Base-by-base conservation (phyloP, 2,113 vertebrate species). In the Alexandromys fortis region DNA sequence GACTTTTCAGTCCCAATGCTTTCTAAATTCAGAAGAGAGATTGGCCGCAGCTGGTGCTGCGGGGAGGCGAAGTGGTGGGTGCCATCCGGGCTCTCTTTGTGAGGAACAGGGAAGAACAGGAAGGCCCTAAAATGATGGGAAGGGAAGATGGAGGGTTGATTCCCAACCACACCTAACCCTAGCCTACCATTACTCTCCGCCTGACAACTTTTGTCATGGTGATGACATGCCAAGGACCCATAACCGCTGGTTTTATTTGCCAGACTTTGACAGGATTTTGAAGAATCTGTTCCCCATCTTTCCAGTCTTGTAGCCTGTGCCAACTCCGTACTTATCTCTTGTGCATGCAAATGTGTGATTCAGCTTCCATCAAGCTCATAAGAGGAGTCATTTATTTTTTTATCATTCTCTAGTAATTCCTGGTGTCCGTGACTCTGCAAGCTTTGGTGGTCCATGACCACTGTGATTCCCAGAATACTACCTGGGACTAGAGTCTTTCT, bases 1-100 rank as follows among this genome's bases (percentile, higher is more conserved):
- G 95, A 92, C 86, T 91, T 72, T 79, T 85, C 38, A 89, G 92
- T 81, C 49, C 86, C 73, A 78, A 45, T 5, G 42, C 63, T 90
- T 91, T 91, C 92, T 97, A 76, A 91, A 91, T 35, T 24, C 0
- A 11, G 91, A 82, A 89, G 89, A 49, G 91, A 30, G 65, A 86
- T 8, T 28, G 92, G 70, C 33, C 26, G 9, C 3, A 17, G 91
- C 35, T 55, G 72, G 42, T 28, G n/a, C 47, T 1, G 0, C 7
- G 8, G 75, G 30, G n/a, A 35, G 47, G 26, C 2, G 21, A 33
- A 45, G 33, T 1, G 3, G 14, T 26, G 52, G 78, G 21, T 55
- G 13, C 65, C 49, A 42, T 55, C 38, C 26, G 0, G 78, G 78
- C 35, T 70, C 77, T 47, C 45, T 88, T 63, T 49, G n/a, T 72